phyloP scores from a whole-genome alignment of 2,888 invertebrate genomes.

The Maniola hyperantus region DNA sequence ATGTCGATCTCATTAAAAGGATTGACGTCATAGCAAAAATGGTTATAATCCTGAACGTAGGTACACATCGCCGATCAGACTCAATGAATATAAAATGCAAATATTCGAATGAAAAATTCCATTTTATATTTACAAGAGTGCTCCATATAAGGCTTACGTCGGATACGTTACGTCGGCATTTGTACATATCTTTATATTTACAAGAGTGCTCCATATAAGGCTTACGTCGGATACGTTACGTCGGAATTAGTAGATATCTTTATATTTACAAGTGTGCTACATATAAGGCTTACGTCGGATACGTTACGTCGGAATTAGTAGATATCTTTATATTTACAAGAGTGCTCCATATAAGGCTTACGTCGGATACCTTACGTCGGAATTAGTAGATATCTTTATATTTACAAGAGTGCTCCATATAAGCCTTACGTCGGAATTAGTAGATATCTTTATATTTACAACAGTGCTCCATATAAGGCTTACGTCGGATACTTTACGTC shows the following conservation, averaged over 20 bases:
- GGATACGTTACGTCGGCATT: background rate
- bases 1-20: slow-evolving; percentile 10
- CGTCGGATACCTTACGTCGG: background rate
- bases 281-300: slow-evolving; percentile 1
- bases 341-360: slow-evolving; percentile 18
- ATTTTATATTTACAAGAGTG: slow-evolving; percentile 23
- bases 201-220: slow-evolving; percentile 18
- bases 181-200: slow-evolving; percentile 21
- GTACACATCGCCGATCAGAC: slow-evolving; percentile 10
- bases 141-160: slow-evolving; percentile 10
- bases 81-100: slow-evolving; percentile 24
- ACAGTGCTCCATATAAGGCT: slow-evolving; percentile 14
- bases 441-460: slow-evolving; percentile 19
- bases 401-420: slow-evolving; percentile 19
- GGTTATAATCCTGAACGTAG: slow-evolving; percentile 12
- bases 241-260: background rate
- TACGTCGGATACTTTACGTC: background rate
- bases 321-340: slow-evolving; percentile 21
- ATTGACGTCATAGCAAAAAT: slow-evolving; percentile 14
- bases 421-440: background rate
- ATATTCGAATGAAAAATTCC: slow-evolving; percentile 21
- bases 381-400: slow-evolving; percentile 12
- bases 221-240: background rate
- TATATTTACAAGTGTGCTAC: slow-evolving; percentile 20
- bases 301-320: background rate